Percentiles rank a stretch among this genome's conserved stretches.
These are phyloP conservation scores for Zhuqinia jingwanae DNA, from an alignment of 2,888 invertebrate genomes.

Conservation along the genomic window DNA sequence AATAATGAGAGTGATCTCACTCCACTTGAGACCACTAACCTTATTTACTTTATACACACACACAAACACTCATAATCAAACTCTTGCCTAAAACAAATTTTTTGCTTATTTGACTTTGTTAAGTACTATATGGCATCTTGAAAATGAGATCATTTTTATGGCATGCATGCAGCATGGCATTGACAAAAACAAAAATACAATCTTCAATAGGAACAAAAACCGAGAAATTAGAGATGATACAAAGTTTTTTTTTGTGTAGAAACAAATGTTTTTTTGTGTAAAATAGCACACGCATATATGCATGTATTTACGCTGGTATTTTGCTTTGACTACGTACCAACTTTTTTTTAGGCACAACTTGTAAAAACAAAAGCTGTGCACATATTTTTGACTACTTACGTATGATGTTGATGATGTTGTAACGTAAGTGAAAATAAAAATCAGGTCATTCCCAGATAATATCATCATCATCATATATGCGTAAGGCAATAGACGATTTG, in stretches of 20 bases:
- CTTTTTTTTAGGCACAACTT: not conserved
- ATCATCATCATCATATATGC: too few relatives aligned
- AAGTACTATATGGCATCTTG: too few relatives aligned
- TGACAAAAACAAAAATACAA: conserved; percentile 14
- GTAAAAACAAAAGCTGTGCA: conserved; percentile 1
- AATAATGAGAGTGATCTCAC: conserved; percentile 11
- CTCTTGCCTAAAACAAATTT: too few relatives aligned
- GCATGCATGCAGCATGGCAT: conserved; percentile 13
- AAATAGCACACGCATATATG: conserved; percentile 37
- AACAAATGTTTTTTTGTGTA: conserved; percentile 3
- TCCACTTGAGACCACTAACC: too few relatives aligned
- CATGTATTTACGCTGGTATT: not conserved
- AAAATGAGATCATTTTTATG: too few relatives aligned
- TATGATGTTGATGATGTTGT: not conserved
- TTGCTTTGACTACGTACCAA: not conserved
- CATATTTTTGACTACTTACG: conserved; percentile 9
- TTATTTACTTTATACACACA: too few relatives aligned
- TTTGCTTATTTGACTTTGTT: not conserved
- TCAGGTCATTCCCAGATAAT: conserved; percentile 72
- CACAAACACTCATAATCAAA: too few relatives aligned
- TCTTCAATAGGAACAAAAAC: conserved; percentile 12
- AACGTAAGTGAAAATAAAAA: conserved; percentile 38
- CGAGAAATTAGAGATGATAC: conserved; percentile 24
- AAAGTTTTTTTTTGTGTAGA: not conserved
- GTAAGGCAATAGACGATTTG: conserved; percentile 67